Base-by-base conservation (phyloP, 1,140 invertebrate species). In the Ericerus pela region DNA sequence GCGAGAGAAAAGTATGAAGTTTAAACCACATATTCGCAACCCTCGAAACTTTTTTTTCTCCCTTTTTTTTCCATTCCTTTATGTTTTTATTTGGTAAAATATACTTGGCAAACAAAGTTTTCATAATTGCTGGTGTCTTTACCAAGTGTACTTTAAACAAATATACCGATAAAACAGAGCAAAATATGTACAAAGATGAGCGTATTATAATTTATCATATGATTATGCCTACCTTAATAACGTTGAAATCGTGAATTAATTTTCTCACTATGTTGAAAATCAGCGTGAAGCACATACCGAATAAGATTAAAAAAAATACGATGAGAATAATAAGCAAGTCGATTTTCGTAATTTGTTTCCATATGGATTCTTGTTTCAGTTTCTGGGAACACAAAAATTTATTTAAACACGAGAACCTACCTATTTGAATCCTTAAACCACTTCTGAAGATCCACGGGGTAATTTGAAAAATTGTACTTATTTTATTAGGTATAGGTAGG, bases 241-340 rank as follows among this genome's bases (percentile, higher is more conserved):
- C 84, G 60, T 79, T 77, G 64, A 88, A 85, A 71, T 92, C 88
- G 61, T 81, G 77, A 60, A 87, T 76, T 30, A 92, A 74, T 64
- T 91, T 91, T 60, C 81, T 76, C 57, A 85, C 74, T 66, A 87
- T 90, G 63, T 89, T 90, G 70, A 84, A 86, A 37, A 88, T 73
- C 67, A 89, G 86, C 29, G 85, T 84, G 60, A 84, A 80, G 65
- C 84, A 87, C 80, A 94, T 86, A 14, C 87, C 88, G 29, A 80
- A 80, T 53, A 93, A 75, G 37, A 93, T 88, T 22, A 90, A 69
- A 12, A 82, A 84, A 66, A 92, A 92, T 29, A 94, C 81, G n/a
- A 89, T 78, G 58, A 93, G 76, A 52, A 93, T 92, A 59, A 91
- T 86, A 60, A 88, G 74, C 64, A 92, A 87, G 65, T 92, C 55